Evolutionary conservation across 2,888 invertebrate species (phyloP), one percentile per base, ranked within the genome.

Genomic region (Ptychoptera albimana): DNA sequence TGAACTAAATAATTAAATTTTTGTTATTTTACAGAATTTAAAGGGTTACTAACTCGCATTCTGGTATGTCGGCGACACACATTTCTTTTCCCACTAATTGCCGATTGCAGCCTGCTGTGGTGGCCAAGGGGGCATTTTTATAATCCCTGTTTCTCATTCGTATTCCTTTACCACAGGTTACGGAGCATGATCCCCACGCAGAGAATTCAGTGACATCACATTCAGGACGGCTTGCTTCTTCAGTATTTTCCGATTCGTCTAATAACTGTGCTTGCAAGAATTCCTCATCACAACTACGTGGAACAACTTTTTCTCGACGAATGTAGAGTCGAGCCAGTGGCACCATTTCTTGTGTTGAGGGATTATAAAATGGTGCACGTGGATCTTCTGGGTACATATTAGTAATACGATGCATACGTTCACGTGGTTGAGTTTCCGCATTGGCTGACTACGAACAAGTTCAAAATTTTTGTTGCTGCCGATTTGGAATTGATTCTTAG

Each of bases 351-450:
- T 61, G 55, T 3, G 70, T 69, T 3, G 70, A 64, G 0, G 82
- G 77, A 59, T 86, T 80, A 66, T 87, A 94, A 66, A 97, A 98
- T 0, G 97, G 97, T 0, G 93, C 84, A 48, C 83, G 74, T 0
- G 85, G 82, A 68, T 94, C 88, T 63, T 88, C 86, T 0, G 94
- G 94, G 63, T 82, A 87, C 64, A 78, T 83, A 2, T 85, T 80
- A 0, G 94, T 94, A 54, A 98, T 94, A 47, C 78, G 75, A 55
- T 78, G 80, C 71, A 97, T 94, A 51, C 77, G 74, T 61, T 93
- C 87, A 46, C 80, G 79, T 1, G 87, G 87, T 8, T 69, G 67
- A 0, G 83, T 80, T 55, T 84, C 84, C 0, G 75, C 60, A 60
- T 88, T 86, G 1, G 82, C 81, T 0, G 86, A 84, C 86, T 86